Evolutionary conservation across 2,888 invertebrate species (phyloP), one percentile per base, ranked within the genome.

Genomic region (Amiota communis): DNA sequence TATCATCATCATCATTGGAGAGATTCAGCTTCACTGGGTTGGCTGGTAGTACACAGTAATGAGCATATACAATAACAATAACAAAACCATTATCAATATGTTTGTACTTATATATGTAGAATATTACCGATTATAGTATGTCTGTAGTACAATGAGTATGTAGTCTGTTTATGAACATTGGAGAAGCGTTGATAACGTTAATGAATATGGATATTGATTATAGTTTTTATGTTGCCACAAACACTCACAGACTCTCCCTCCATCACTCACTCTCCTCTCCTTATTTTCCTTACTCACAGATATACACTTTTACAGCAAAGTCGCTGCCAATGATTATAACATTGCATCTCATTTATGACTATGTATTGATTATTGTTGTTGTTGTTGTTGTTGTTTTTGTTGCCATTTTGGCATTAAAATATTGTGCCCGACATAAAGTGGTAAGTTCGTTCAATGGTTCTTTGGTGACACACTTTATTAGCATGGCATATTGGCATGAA

Each of bases 201-300:
- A 83, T 83, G 83, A 84, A 85, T 83, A 83, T 83, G 83, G 86
- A 85, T 83, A 83, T 85, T 83, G 83, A 83, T 83, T 83, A 84
- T 83, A 85, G 83, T 85, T 85, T 83, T 84, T 85, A 84, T 85
- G 85, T 68, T 23, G 23, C 23, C 23, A 23, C 23, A 23, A 23
- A 23, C 23, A 23, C 3, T 23, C 23, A 23, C 23, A 23, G 23
- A 23, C 3, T 2, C 23, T 2, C 23, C 1, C 23, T 23, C 3
- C 1, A 1, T 23, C 23, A 23, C 23, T 23, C 23, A 23, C 23
- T 23, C 23, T 3, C 1, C 1, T 23, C 23, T 23, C 23, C 23
- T 3, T 23, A 1, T 23, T 3, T 23, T 3, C 23, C 23, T 2
- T 3, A 23, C 23, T 3, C 23, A 23, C 23, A 23, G 23, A 23